Conservation (phyloP, 1,140 invertebrate genomes). For the Cepaea nemoralis region DNA sequence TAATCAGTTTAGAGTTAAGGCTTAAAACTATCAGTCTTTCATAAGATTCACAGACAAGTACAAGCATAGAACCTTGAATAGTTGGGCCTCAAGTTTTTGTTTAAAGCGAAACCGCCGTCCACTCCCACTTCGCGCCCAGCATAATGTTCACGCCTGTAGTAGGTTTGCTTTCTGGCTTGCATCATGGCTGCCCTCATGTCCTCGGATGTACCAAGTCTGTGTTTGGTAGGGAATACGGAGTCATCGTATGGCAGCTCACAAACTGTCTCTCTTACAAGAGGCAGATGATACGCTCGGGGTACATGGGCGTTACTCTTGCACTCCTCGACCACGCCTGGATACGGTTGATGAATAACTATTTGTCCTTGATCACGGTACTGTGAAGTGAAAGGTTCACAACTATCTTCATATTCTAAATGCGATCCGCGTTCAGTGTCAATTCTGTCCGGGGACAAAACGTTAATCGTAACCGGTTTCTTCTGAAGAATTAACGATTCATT, state of each 20-base stretch:
- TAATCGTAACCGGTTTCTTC: no score
- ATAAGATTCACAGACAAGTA: no score
- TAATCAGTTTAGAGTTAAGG: no score
- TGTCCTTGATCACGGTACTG: not conserved
- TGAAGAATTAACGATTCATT: no score
- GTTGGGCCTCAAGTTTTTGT: not conserved
- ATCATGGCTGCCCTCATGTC: not conserved
- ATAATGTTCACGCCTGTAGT: not conserved
- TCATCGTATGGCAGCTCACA: not conserved
- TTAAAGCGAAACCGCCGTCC: not conserved
- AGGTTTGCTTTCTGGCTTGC: not conserved
- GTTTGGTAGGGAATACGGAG: not conserved
- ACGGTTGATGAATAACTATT: not conserved
- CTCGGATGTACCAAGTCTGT: conserved; percentile 11
- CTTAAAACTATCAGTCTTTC: no score
- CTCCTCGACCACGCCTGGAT: not conserved
- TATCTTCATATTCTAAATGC: no score
- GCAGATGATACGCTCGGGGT: not conserved
- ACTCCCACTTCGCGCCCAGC: not conserved
- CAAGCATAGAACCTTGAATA: no score
- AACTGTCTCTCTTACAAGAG: no score
- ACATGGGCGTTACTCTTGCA: not conserved
- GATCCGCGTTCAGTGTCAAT: no score
- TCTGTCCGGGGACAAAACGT: no score
- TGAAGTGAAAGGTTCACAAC: no score